Base-by-base conservation (phyloP, 1,140 invertebrate species). In the Danaus plexippus region DNA sequence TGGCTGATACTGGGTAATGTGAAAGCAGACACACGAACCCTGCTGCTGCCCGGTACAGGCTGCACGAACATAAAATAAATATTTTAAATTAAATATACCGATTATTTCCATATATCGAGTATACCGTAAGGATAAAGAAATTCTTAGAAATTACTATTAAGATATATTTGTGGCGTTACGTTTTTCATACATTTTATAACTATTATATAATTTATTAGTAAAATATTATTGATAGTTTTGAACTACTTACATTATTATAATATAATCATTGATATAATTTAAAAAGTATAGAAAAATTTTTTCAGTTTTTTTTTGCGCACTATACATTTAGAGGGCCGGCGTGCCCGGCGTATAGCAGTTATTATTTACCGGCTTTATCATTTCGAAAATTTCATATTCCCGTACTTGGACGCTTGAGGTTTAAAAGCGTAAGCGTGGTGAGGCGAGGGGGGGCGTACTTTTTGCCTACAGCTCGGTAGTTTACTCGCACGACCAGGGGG, bases 331-430 rank as follows among this genome's bases (percentile, higher is more conserved):
- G 78, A 75, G 75, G 80, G 79, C 69, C 76, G 66, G 68, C 73
- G 75, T 77, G 78, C 79, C 78, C 75, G 71, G 75, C 77, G 82
- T 81, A 81, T 80, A 82, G 73, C 79, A 84, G 80, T 86, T 86
- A 86, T 86, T 86, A 86, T 86, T 86, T 86, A 86, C 83, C 80
- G 74, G 83, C 83, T 85, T 85, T 86, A 86, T 86, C 83, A 86
- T 86, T 86, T 86, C 83, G 80, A 86, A 86, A 86, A 86, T 86
- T 86, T 84, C 80, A 86, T 86, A 86, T 86, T 84, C 80, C 80
- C 74, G 80, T 81, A 82, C 83, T 86, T 83, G 83, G 83, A 86
- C 83, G 83, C 76, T 83, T 81, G 83, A 86, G 83, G 79, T 86
- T 86, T 86, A 82, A 84, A 85, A 84, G 83, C 80, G 76, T 82